Conservation (phyloP, 2,113 vertebrate genomes). For the Mobula birostris region DNA sequence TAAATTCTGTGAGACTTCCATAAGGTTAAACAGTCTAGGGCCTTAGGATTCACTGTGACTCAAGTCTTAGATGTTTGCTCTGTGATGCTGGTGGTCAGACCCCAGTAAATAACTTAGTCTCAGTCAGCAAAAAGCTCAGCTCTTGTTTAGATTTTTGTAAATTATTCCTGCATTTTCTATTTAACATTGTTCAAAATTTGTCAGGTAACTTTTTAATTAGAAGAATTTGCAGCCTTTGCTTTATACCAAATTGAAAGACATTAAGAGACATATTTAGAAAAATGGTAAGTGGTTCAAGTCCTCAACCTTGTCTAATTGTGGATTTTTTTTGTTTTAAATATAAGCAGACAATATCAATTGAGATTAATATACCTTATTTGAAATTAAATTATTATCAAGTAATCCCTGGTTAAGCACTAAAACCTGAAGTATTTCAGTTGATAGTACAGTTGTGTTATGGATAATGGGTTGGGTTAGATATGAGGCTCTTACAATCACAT, state of each 20-base stretch:
- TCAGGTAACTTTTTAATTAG: neutral
- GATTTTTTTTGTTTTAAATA: neutral
- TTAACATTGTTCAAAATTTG: no score
- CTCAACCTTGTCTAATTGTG: neutral
- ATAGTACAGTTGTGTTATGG: neutral
- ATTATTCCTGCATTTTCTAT: no score
- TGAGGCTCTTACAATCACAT: neutral
- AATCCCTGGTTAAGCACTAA: neutral
- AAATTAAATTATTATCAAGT: neutral
- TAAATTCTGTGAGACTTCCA: neutral
- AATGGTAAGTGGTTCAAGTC: neutral
- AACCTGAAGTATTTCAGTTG: neutral
- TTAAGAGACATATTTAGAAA: neutral
- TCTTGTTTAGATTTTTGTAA: neutral
- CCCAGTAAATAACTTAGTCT: neutral
- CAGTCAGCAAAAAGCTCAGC: neutral
- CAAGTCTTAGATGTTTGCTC: neutral
- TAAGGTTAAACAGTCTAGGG: neutral
- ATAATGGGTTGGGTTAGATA: neutral
- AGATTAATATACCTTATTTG: neutral
- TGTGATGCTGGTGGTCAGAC: neutral
- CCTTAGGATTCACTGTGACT: neutral
- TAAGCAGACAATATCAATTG: neutral
- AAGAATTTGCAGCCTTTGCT: neutral
- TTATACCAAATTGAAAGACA: neutral